These are phyloP conservation scores for Sardinella longiceps DNA, from an alignment of 2,797 vertebrate genomes.

Conservation along the genomic window DNA sequence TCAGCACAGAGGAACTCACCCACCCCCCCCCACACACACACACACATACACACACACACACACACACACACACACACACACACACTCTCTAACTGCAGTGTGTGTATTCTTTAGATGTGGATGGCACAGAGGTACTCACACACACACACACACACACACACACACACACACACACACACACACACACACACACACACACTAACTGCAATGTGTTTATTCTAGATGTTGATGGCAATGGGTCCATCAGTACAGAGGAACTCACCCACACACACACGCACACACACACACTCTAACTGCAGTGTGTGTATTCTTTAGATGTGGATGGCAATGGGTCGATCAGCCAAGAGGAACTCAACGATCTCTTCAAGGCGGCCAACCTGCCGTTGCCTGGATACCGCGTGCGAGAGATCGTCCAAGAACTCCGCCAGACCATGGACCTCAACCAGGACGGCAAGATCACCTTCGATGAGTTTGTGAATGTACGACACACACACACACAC, in stretches of 20 bases:
- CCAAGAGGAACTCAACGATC: conserved; percentile 78
- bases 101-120: too few relatives aligned
- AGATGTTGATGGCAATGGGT: conserved; percentile 85
- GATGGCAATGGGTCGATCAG: conserved; percentile 72
- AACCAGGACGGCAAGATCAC: conserved; percentile 79
- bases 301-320: too few relatives aligned
- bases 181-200: not conserved
- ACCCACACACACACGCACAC: too few relatives aligned
- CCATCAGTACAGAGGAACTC: conserved; percentile 71
- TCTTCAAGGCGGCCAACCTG: conserved; percentile 87
- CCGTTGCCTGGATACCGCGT: conserved; percentile 85
- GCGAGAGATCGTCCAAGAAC: conserved; percentile 85
- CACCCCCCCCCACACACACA: not conserved
- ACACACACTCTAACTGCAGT: too few relatives aligned
- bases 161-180: not conserved
- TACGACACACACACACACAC: conserved; percentile 51
- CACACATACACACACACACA: conserved; percentile 49
- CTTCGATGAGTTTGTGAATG: conserved; percentile 87
- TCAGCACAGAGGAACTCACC: conserved; percentile 57
- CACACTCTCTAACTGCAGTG: too few relatives aligned
- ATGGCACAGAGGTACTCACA: not conserved
- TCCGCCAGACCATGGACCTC: conserved; percentile 76
- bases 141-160: not conserved
- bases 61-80: conserved; percentile 58
- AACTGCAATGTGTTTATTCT: conserved; percentile 12